Evolutionary conservation across 1,140 invertebrate genomes (phyloP).

Genomic region (Hesperophylax magnus): DNA sequence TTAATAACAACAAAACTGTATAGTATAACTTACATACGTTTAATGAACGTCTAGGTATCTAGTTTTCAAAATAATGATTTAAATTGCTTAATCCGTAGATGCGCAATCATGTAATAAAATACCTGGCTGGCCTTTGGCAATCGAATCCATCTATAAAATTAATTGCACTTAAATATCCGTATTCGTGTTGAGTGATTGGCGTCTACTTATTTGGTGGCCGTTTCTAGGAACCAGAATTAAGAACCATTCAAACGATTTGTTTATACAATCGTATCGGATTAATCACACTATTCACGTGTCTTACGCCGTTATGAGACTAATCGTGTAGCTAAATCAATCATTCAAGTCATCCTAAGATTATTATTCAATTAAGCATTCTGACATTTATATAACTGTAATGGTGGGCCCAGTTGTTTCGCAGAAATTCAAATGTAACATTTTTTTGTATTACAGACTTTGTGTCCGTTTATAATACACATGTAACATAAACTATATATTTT

Average conservation of each 20-base stretch:
- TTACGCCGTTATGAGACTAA: background rate
- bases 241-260: background rate
- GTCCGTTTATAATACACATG: no score
- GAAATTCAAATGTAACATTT: no score
- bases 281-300: constrained; percentile 8
- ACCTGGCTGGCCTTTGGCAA: background rate
- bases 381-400: no score
- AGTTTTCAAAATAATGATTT: background rate
- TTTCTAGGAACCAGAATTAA: background rate
- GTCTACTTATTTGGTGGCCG: background rate
- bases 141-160: background rate
- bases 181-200: constrained; percentile 15
- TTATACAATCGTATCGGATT: constrained; percentile 1
- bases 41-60: no score
- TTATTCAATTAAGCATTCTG: no score
- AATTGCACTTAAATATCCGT: background rate
- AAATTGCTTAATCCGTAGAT: background rate
- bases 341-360: no score
- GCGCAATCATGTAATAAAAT: no score
- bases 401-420: no score
- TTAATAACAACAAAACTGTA: no score
- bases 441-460: no score
- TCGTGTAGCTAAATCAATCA: background rate
- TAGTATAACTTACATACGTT: no score
- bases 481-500: no score